These are phyloP conservation scores for Taenioides sp. DNA, from an alignment of 2,797 vertebrate species.

Conservation along the genomic window DNA sequence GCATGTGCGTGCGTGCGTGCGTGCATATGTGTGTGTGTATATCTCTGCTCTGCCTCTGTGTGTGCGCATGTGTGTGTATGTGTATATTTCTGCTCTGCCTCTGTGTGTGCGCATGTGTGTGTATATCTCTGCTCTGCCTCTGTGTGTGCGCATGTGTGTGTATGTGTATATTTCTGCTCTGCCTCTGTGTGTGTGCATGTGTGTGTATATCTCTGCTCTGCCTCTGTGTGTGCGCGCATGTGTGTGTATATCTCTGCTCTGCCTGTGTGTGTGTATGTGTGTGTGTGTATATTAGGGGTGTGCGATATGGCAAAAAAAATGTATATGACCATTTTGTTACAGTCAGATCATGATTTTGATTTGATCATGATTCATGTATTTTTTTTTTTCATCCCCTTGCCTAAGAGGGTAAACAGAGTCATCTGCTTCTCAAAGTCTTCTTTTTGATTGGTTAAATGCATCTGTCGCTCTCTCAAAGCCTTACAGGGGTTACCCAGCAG, in stretches of 20 bases:
- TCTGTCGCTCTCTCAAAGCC: too few species aligned
- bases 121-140: constrained; percentile 34
- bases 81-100: constrained; percentile 25
- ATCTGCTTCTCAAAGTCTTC: too few species aligned
- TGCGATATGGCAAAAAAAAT: too few species aligned
- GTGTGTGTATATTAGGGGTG: neutral
- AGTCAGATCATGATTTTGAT: too few species aligned
- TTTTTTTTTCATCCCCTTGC: too few species aligned
- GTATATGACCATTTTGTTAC: too few species aligned
- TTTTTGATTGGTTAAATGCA: too few species aligned
- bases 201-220: neutral
- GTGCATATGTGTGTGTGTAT: constrained; percentile 29
- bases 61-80: constrained; percentile 33
- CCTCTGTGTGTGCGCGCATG: constrained; percentile 22
- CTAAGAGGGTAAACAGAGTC: too few species aligned
- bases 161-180: too few species aligned
- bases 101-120: constrained; percentile 26
- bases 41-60: constrained; percentile 19
- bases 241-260: constrained; percentile 26
- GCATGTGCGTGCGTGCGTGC: constrained; percentile 40
- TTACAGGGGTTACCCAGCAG: too few species aligned
- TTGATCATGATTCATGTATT: too few species aligned
- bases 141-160: too few species aligned
- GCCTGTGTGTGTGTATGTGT: constrained; percentile 30
- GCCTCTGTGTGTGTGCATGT: neutral